Conservation (phyloP, 2,113 vertebrate genomes). For the Prionailurus viverrinus region DNA sequence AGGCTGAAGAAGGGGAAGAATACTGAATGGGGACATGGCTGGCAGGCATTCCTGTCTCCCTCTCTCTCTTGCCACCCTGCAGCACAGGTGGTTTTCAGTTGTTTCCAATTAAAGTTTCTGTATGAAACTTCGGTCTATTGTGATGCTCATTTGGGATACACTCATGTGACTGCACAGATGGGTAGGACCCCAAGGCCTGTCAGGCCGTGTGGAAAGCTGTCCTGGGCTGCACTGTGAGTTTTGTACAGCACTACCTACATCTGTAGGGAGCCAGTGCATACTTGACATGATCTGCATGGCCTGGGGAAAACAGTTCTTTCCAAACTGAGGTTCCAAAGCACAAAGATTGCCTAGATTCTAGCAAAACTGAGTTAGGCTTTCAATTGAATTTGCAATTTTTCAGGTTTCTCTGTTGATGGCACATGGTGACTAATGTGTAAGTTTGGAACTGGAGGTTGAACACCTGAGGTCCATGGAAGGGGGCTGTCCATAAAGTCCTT, state of each 20-base stretch:
- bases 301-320: neutral
- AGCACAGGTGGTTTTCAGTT: neutral
- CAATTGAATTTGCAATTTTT: neutral
- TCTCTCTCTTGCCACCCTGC: neutral
- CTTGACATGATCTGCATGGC: neutral
- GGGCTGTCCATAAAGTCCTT: neutral
- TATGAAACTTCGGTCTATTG: neutral
- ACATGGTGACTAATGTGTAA: neutral
- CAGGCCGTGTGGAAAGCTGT: neutral
- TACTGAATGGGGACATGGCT: slow-evolving; percentile 72
- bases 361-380: neutral
- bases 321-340: neutral
- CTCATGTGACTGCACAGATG: neutral
- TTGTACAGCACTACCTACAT: too few species aligned
- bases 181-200: too few species aligned
- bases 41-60: neutral
- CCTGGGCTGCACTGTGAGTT: neutral
- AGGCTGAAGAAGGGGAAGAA: slow-evolving; percentile 89
- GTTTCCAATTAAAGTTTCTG: slow-evolving; percentile 75
- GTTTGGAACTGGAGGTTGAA: neutral
- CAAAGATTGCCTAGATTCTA: neutral
- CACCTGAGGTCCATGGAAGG: neutral
- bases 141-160: neutral
- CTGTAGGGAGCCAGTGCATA: neutral
- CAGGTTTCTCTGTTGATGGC: neutral